Conservation (phyloP, 2,797 vertebrate genomes). For the Pristis pectinata region DNA sequence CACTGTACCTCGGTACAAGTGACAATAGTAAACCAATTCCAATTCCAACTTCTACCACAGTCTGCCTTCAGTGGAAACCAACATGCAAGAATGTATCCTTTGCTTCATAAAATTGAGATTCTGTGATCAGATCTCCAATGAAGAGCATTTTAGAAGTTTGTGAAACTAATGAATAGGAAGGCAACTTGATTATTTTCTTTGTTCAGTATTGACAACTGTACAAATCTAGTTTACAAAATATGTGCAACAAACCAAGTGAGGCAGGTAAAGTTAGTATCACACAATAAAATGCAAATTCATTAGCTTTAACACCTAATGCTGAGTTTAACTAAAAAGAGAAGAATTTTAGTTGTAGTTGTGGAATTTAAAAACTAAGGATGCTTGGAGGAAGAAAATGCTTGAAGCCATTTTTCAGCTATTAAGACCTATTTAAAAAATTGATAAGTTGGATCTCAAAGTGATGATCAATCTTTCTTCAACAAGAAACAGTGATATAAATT, state of each 20-base stretch:
- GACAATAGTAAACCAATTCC: no score
- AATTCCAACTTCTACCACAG: not conserved
- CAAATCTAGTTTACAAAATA: not conserved
- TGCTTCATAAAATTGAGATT: not conserved
- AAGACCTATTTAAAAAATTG: not conserved
- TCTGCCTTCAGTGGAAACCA: not conserved
- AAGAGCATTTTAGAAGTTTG: not conserved
- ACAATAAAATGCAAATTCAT: not conserved
- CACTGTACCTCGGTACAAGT: no score
- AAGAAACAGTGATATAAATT: not conserved
- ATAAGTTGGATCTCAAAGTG: not conserved
- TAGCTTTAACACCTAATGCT: not conserved
- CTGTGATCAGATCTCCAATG: not conserved
- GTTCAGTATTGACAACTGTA: not conserved
- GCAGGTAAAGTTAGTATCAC: not conserved
- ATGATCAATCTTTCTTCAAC: not conserved
- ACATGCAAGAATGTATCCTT: not conserved
- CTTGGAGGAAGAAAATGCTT: not conserved
- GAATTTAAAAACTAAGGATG: not conserved
- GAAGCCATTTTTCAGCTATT: not conserved
- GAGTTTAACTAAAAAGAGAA: not conserved
- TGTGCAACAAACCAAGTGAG: not conserved
- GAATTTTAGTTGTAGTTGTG: not conserved
- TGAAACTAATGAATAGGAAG: not conserved
- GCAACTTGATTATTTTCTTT: not conserved